Evolutionary conservation across 2,797 vertebrate species (phyloP).

Genomic region (Sardinella longiceps): DNA sequence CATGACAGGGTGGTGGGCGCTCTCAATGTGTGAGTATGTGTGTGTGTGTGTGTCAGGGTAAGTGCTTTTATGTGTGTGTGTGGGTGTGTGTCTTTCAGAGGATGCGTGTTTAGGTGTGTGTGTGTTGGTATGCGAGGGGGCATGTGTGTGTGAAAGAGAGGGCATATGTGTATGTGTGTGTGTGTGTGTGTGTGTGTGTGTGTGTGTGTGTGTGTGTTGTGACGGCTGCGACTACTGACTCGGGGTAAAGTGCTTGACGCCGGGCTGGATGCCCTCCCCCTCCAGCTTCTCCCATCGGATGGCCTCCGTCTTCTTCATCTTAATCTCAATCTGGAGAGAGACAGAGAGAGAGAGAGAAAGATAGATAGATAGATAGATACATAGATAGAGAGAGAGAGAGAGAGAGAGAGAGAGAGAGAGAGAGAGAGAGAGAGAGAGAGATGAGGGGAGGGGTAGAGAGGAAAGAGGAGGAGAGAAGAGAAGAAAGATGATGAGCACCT

Average conservation of each 20-base stretch:
- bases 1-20: not conserved
- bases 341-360: not conserved
- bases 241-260: constrained; percentile 50
- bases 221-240: not conserved
- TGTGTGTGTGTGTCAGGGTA: constrained; percentile 34
- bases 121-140: not conserved
- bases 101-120: not conserved
- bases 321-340: constrained; percentile 88
- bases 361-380: too few relatives aligned
- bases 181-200: not conserved
- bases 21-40: not conserved
- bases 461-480: constrained; percentile 15
- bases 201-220: not conserved
- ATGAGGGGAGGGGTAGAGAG: not conserved
- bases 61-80: not conserved
- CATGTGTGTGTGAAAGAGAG: not conserved
- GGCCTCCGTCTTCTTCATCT: constrained; percentile 94
- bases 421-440: not conserved
- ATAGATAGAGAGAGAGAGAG: not conserved
- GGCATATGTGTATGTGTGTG: not conserved
- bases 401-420: constrained; percentile 32
- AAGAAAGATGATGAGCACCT: constrained; percentile 1
- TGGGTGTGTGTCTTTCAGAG: not conserved
- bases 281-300: constrained; percentile 83
- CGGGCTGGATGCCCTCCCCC: constrained; percentile 64